Conservation (phyloP, 1,140 invertebrate species). For the Armadillidium nasatum region DNA sequence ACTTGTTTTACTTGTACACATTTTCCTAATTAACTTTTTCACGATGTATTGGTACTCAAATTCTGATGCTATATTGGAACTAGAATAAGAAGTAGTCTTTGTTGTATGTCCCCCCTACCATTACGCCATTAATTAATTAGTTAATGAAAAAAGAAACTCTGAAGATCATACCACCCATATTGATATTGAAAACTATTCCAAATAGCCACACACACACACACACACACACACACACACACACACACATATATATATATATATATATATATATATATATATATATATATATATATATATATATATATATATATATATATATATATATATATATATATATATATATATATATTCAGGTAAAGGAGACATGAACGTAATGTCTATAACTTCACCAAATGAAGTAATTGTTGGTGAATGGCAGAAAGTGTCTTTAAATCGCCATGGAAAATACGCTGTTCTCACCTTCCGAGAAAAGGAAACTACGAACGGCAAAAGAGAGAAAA, state of each 20-base stretch:
- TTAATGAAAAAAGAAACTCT: too few species aligned
- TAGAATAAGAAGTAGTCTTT: too few species aligned
- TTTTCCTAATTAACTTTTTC: too few species aligned
- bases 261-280: background rate
- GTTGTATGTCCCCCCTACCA: too few species aligned
- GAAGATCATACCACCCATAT: too few species aligned
- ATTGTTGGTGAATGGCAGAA: background rate
- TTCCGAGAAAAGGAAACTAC: background rate
- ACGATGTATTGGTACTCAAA: too few species aligned
- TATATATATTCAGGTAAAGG: background rate
- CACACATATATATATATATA: background rate
- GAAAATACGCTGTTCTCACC: background rate
- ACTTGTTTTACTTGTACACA: too few species aligned
- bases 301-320: constrained; percentile 8
- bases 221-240: too few species aligned
- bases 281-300: background rate
- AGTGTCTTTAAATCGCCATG: background rate
- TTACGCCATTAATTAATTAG: too few species aligned
- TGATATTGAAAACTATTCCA: too few species aligned
- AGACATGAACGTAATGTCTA: background rate
- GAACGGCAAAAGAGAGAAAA: background rate
- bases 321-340: constrained; percentile 15
- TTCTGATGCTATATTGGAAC: too few species aligned
- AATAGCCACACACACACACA: background rate
- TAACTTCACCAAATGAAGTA: background rate